Base-by-base conservation (phyloP, 2,113 vertebrate species). In the Labeo rohita region DNA sequence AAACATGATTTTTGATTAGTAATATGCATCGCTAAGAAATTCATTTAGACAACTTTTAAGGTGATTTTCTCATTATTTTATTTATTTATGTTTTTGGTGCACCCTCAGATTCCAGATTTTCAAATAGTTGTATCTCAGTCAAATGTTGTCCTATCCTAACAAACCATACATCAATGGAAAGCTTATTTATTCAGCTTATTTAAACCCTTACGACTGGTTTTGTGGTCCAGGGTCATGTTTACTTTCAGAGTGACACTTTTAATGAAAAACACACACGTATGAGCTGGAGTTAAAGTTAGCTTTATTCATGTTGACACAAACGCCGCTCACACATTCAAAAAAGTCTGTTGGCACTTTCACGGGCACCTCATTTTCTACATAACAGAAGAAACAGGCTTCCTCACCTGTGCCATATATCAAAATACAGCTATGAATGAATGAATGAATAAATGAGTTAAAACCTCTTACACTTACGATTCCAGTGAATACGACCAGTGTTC, bases 331-430 rank as follows among this genome's bases (percentile, higher is more conserved):
- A 87, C 82, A 85, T 76, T 72, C 84, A 89, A 91, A 54, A 10
- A 92, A 92, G 92, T 92, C 73, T 68, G 52, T 86, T 79, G 74
- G 84, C 92, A 90, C 85, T 83, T 84, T 49, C 70, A 86, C 18
- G 72, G 85, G 85, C 86, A 61, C 87, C 18, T 66, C 68, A 85
- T 47, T 7, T 70, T 16, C 47, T 8, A 34, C 45, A 47, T 21
- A 85, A 90, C 83, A 91, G 88, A 36, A 47, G 13, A 73, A 28
- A 50, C 63, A 70, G 86, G 59, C 88, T 86, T 80, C 63, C 15
- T 63, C 75, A 21, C 50, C 0, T 52, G 18, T 54, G 47, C 28
- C 21, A 8, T 23, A 39, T 43, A 73, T 23, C 28, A 56, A 12
- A 73, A 90, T 43, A 81, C n/a, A 39, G 61, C 73, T 59, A 63